A percentile compares a stretch with the other conserved stretches of the same genome.
Conservation (phyloP, 2,113 vertebrate species). For the Salvator merianae region DNA sequence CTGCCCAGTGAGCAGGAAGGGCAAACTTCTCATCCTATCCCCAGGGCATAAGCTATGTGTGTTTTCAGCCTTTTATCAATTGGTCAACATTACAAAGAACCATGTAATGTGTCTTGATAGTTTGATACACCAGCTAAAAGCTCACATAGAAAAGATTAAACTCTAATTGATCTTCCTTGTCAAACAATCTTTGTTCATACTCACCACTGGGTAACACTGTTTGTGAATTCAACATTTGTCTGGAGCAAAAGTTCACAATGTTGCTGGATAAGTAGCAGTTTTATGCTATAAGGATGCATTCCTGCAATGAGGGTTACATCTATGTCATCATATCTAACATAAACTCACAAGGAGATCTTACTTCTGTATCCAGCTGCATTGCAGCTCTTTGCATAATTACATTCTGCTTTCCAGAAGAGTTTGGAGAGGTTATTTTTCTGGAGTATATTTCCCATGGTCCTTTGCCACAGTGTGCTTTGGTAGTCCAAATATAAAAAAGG, state of each 20-base stretch:
- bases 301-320: too few species aligned
- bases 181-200: conserved; percentile 30
- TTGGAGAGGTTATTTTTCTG: too few species aligned
- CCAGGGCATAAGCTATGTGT: not conserved
- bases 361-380: too few species aligned
- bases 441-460: too few species aligned
- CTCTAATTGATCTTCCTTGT: not conserved
- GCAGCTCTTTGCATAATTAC: too few species aligned
- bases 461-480: too few species aligned
- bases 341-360: too few species aligned
- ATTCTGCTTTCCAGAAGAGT: too few species aligned
- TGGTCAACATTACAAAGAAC: too few species aligned
- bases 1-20: not conserved
- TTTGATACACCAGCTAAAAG: not conserved
- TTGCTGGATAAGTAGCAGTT: not conserved
- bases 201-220: conserved; percentile 7
- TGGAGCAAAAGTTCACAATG: not conserved
- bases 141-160: not conserved
- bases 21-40: not conserved
- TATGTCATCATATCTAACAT: too few species aligned
- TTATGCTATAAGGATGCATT: too few species aligned
- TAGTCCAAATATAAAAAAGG: too few species aligned
- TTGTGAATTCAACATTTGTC: not conserved
- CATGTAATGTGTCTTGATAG: not conserved
- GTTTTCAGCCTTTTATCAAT: not conserved